Evolutionary conservation across 2,888 invertebrate genomes (phyloP).

Genomic region (Myopa testacea): DNA sequence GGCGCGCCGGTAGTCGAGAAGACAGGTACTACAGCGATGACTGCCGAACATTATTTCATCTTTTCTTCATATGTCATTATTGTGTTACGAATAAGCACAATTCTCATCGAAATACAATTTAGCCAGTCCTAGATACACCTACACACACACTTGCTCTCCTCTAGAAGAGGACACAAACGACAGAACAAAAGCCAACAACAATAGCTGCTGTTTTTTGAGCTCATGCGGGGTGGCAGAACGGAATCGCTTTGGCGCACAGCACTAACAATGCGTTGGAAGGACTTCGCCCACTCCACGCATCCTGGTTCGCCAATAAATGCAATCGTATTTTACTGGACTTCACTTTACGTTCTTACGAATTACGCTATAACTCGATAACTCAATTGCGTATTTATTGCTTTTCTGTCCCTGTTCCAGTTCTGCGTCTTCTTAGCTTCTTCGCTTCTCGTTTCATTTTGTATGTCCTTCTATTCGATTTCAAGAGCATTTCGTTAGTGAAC

Average conservation of each 20-base stretch:
- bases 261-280: not conserved
- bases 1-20: not conserved
- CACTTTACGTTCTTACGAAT: slow-evolving; percentile 36
- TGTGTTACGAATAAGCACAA: slow-evolving; percentile 27
- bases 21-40: not conserved
- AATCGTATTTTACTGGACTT: slow-evolving; percentile 29
- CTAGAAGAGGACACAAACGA: not conserved
- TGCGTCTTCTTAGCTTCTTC: not conserved
- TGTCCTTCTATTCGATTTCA: not conserved
- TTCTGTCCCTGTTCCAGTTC: not conserved
- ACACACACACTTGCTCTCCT: slow-evolving; percentile 11
- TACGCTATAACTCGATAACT: slow-evolving; percentile 40
- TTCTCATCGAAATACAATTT: slow-evolving; percentile 39
- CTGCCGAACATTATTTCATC: slow-evolving; percentile 19
- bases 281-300: slow-evolving; percentile 2
- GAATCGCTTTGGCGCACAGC: not conserved
- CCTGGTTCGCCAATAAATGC: slow-evolving; percentile 31
- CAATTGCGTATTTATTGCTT: slow-evolving; percentile 41
- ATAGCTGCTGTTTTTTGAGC: not conserved
- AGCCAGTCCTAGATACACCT: not conserved
- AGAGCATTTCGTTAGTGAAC: slow-evolving; percentile 6
- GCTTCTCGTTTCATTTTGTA: not conserved
- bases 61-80: slow-evolving; percentile 24
- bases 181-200: slow-evolving; percentile 9
- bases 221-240: slow-evolving; percentile 7